Evolutionary conservation across 2,888 invertebrate genomes (phyloP).

Genomic region (Labia minor): DNA sequence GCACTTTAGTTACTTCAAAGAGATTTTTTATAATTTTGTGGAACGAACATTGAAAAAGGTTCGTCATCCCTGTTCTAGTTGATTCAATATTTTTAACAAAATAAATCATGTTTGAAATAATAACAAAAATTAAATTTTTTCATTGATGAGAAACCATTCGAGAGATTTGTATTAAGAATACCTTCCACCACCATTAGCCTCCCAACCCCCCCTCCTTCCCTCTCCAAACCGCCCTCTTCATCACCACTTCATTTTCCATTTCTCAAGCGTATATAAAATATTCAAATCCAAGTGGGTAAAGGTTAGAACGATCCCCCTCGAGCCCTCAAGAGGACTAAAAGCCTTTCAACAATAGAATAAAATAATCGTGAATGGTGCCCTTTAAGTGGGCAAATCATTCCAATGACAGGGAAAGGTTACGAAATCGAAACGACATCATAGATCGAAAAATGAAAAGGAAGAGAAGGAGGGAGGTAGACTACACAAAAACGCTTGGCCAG

Average conservation of each 20-base stretch:
- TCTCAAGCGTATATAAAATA: background rate
- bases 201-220: no score
- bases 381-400: background rate
- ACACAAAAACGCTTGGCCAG: background rate
- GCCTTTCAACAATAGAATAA: background rate
- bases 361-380: background rate
- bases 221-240: no score
- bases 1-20: no score
- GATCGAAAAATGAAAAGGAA: no score
- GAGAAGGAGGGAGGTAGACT: background rate
- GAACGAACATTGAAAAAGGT: no score
- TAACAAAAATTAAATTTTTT: background rate
- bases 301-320: background rate
- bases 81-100: no score
- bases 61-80: no score
- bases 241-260: background rate
- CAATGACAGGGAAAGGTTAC: background rate
- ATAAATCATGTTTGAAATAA: background rate
- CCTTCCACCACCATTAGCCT: no score
- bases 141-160: background rate
- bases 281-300: background rate
- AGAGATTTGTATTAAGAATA: background rate
- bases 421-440: no score
- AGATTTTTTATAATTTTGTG: no score
- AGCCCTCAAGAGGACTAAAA: background rate